Evolutionary conservation across 2,888 invertebrate species (phyloP).

Genomic region (Mythimna albipuncta): DNA sequence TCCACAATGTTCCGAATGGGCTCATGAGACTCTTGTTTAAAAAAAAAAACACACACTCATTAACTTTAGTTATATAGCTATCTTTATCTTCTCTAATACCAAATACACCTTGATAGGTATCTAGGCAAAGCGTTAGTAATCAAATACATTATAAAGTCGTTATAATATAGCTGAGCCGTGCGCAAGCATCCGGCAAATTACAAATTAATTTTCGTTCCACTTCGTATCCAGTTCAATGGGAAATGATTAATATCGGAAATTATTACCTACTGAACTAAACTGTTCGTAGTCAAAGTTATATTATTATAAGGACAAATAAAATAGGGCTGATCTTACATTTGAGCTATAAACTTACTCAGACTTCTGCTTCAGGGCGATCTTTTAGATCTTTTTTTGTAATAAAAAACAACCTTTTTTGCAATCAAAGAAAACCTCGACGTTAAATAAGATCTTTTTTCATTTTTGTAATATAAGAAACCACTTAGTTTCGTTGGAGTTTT

Average conservation of each 20-base stretch:
- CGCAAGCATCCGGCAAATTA: conserved; percentile 63
- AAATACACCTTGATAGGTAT: conserved; percentile 1
- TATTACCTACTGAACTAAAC: conserved; percentile 53
- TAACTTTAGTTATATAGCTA: background rate
- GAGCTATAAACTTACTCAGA: conserved; percentile 40
- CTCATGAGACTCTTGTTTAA: background rate
- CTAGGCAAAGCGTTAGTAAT: conserved; percentile 20
- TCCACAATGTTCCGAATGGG: too few relatives aligned
- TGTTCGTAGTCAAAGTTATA: conserved; percentile 48
- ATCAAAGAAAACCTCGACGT: conserved; percentile 32
- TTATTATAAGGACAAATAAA: conserved; percentile 48
- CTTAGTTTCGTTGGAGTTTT: conserved; percentile 33
- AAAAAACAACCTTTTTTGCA: conserved; percentile 48
- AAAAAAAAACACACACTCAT: background rate
- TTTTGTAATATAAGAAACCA: conserved; percentile 37
- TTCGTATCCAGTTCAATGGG: conserved; percentile 47
- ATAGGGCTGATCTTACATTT: conserved; percentile 35
- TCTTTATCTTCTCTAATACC: background rate
- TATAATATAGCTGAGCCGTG: conserved; percentile 36
- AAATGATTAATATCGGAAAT: conserved; percentile 60
- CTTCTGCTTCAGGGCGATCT: conserved; percentile 45
- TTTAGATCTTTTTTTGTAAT: conserved; percentile 49
- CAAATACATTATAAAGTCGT: conserved; percentile 41
- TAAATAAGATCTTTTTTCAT: conserved; percentile 28
- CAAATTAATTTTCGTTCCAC: conserved; percentile 61